Evolutionary conservation across 2,113 vertebrate genomes (phyloP), one percentile per base, ranked within the genome.

Genomic region (Chinchilla lanigera): DNA sequence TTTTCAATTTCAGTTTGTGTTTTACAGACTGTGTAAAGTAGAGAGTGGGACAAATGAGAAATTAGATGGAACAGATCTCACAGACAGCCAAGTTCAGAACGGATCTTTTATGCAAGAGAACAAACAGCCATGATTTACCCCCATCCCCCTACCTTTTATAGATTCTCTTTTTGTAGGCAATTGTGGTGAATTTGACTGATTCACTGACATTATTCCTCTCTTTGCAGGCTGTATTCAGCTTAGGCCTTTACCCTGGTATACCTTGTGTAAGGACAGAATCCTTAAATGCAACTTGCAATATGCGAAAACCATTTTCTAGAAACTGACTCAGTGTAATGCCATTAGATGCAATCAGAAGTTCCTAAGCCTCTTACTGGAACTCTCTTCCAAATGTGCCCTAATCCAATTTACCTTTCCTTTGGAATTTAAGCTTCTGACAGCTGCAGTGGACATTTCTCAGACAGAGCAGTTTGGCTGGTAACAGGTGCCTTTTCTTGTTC

Each of bases 311-410:
- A 75, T 95, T 97, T 98, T 96, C 95, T 90, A 97, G 92, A 97
- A 97, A 85, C 96, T 26, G 77, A 97, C 97, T 97, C 89, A 8
- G 47, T 96, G 96, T 93, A 94, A 98, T 90, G 96, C 33, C 67
- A 86, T 98, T 98, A 97, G 97, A 96, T 96, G 93, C 97, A 98
- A 97, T 97, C 96, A 98, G 94, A 89, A 56, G 26, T 88, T 1
- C 95, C 63, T 65, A 97, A 97, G 96, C 96, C 73, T 90, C 96
- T 44, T 95, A 96, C 96, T 87, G 93, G 90, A 96, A 97, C 94
- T 97, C 75, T 95, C 89, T 97, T 97, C 89, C 96, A 98, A 98
- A 94, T 95, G 86, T 86, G 97, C 83, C 90, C 92, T 98, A 98
- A 98, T 0, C 0, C 56, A 96, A 71, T 98, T 97, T 98, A 81